Evolutionary conservation across 2,113 vertebrate species (phyloP), one percentile per base, ranked within the genome.

Genomic region (Hemicordylus capensis): DNA sequence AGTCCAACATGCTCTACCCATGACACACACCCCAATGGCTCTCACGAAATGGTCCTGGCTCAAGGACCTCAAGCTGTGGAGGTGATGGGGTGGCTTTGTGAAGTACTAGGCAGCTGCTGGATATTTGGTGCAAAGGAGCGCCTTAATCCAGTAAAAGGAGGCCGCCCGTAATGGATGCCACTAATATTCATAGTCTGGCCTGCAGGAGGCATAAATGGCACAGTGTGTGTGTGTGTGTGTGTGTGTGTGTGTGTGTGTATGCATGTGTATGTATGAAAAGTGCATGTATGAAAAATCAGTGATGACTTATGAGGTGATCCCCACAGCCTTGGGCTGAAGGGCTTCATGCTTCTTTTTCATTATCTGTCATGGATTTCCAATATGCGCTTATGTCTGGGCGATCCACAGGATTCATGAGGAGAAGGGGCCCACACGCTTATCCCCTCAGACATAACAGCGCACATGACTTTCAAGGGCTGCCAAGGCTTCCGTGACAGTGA

Each of bases 91-190:
- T 59, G 48, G 73, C 63, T 48, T 72, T 85, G 67, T 79, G 84
- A 85, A 79, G 66, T 19, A 78, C 42, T 39, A 48, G n/a, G 22
- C 56, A 22, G 76, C 66, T 73, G 69, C 14, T 63, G 44, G 66
- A 63, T 73, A 63, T 63, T 61, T 63, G 17, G 44, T 73, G 24
- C 76, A 85, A 80, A 85, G 67, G 56, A 73, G 26, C 44, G 63
- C 63, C 67, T 80, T 80, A 85, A 85, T 85, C 84, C 67, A 61
- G 66, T 22, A 37, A 79, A 85, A 85, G 67, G 56, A 72, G 76
- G 24, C 26, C 72, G 42, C 58, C 63, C 59, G 61, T 63, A 79
- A 80, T 11, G 51, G 66, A 80, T 39, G 34, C 26, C 14, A 19
- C 72, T 46, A 22, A 48, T 70, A 59, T 44, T 70, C 58, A 34